These are phyloP conservation scores for Xenops minutus DNA, from an alignment of 2,797 vertebrate genomes.

Conservation along the genomic window DNA sequence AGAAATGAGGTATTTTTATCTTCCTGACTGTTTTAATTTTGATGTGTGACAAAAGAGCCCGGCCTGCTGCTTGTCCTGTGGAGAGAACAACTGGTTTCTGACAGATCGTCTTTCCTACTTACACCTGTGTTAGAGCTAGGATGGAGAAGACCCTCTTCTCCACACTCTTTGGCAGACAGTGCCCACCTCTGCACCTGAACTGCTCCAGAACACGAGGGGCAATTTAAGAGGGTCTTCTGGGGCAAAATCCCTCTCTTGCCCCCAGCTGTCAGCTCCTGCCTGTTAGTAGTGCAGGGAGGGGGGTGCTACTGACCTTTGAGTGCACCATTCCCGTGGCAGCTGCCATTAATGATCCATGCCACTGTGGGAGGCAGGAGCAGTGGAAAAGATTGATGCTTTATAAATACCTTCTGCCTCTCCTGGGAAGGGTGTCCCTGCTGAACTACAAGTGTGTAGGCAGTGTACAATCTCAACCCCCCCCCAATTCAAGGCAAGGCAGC, in stretches of 20 bases:
- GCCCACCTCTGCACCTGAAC: not conserved
- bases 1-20: not conserved
- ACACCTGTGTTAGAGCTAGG: not conserved
- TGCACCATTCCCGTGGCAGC: not conserved
- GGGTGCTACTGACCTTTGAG: not conserved
- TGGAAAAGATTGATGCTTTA: not conserved
- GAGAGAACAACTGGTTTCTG: not conserved
- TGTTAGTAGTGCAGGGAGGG: not conserved
- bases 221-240: not conserved
- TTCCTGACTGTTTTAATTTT: not conserved
- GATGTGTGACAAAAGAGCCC: not conserved
- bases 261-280: not conserved
- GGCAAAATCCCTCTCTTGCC: not conserved
- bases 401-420: not conserved
- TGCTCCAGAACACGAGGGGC: not conserved
- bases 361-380: not conserved
- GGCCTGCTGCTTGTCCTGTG: not conserved
- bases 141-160: not conserved
- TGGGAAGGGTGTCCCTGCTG: rapidly evolving
- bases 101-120: not conserved
- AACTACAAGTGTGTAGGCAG: not conserved
- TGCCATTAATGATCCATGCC: not conserved
- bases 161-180: not conserved
- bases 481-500: not conserved
- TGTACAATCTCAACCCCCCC: not conserved